Conservation (phyloP, 2,797 vertebrate species). For the Microtus californicus region DNA sequence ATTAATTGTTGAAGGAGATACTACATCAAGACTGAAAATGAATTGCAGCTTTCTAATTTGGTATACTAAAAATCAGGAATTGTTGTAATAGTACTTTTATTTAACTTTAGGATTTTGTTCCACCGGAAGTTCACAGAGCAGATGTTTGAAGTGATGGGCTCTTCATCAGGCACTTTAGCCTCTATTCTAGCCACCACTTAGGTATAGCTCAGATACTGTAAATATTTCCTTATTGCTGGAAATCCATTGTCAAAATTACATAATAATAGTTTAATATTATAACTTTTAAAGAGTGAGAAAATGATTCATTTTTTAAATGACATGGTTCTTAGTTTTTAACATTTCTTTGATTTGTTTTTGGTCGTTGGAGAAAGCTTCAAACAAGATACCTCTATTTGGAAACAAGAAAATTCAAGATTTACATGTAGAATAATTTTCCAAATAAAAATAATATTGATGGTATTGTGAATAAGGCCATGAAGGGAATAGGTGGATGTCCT, state of each 20-base stretch:
- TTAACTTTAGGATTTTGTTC: conserved; percentile 40
- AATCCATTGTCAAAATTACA: conserved; percentile 21
- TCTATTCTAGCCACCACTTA: neutral
- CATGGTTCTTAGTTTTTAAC: neutral
- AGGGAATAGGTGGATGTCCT: neutral
- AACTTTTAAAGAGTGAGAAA: conserved; percentile 28
- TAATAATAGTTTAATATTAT: neutral
- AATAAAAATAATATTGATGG: conserved; percentile 16
- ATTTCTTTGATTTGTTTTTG: neutral
- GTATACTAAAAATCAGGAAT: neutral
- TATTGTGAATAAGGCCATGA: neutral
- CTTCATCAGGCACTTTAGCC: conserved; percentile 11
- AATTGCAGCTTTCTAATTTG: neutral
- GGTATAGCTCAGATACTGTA: neutral
- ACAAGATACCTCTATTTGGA: neutral
- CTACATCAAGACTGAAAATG: conserved; percentile 12
- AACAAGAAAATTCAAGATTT: conserved; percentile 26
- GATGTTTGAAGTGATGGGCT: neutral
- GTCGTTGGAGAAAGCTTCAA: conserved; percentile 12
- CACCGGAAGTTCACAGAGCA: conserved; percentile 22
- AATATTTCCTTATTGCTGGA: conserved; percentile 30
- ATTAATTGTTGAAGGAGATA: neutral
- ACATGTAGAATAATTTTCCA: conserved; percentile 39
- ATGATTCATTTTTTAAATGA: conserved; percentile 16
- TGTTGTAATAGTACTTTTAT: conserved; percentile 19